Conservation (phyloP, 2,113 vertebrate genomes). For the Montifringilla adamsi region DNA sequence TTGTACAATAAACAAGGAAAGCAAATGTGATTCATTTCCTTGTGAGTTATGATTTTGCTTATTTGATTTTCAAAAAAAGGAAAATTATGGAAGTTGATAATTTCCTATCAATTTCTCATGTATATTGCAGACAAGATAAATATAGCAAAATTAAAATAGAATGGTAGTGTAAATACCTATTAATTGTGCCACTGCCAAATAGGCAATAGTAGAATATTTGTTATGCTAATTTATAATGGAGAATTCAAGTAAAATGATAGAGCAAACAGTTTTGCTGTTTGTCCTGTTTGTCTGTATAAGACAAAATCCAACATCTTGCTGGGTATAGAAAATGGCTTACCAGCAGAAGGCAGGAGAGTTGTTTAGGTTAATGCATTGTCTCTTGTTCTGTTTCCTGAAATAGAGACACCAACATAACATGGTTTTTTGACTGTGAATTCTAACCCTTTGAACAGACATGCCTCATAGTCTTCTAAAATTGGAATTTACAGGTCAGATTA, state of each 20-base stretch:
- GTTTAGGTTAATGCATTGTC: background rate
- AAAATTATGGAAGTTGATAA: conserved; percentile 3
- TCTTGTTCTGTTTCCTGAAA: background rate
- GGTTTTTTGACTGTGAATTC: background rate
- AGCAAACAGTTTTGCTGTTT: conserved; percentile 32
- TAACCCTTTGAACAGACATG: background rate
- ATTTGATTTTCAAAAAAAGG: background rate
- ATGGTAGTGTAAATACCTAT: conserved; percentile 46
- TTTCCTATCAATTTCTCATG: conserved; percentile 34
- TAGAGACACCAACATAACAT: background rate
- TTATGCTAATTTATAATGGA: conserved; percentile 33
- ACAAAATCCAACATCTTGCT: conserved; percentile 21
- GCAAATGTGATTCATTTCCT: background rate
- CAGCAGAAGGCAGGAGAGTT: background rate
- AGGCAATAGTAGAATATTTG: conserved; percentile 36
- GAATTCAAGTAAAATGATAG: conserved; percentile 42
- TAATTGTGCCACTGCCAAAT: conserved; percentile 41
- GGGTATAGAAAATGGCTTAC: background rate
- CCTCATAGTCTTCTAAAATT: background rate
- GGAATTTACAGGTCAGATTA: background rate
- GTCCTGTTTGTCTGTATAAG: conserved; percentile 18
- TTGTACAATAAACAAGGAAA: background rate
- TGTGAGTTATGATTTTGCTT: background rate
- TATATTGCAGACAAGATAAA: conserved; percentile 2
- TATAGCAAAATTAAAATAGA: conserved; percentile 11